Conservation (phyloP, 2,888 invertebrate genomes). For the Cataglyphis rosenhaueri region DNA sequence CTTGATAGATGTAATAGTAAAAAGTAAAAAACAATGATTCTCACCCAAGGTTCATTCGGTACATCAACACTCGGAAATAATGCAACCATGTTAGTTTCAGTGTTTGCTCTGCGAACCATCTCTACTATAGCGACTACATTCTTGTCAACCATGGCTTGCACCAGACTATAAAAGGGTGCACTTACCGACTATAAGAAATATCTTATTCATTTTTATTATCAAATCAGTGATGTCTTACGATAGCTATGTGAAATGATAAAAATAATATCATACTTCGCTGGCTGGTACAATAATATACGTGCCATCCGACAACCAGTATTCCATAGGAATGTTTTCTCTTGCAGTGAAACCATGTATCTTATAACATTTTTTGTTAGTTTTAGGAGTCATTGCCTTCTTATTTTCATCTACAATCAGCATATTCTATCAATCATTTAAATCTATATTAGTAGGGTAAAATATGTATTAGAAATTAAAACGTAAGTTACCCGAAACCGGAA, state of each 20-base stretch:
- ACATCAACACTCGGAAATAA: slow-evolving; percentile 71
- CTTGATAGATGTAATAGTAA: neutral
- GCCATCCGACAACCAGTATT: slow-evolving; percentile 47
- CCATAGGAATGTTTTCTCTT: slow-evolving; percentile 51
- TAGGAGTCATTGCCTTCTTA: slow-evolving; percentile 45
- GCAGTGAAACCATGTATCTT: slow-evolving; percentile 58
- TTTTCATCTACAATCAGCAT: slow-evolving; percentile 47
- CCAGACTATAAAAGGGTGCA: slow-evolving; percentile 72
- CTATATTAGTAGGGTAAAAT: neutral
- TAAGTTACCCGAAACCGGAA: slow-evolving; percentile 68
- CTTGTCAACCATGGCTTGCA: slow-evolving; percentile 70
- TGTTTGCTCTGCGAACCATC: slow-evolving; percentile 62
- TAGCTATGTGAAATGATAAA: neutral
- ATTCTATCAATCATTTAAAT: neutral
- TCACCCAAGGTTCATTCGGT: slow-evolving; percentile 74
- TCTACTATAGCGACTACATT: slow-evolving; percentile 73
- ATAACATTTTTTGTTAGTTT: slow-evolving; percentile 50
- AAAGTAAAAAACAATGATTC: neutral
- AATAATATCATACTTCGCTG: neutral
- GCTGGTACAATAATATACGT: slow-evolving; percentile 61
- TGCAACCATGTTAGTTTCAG: slow-evolving; percentile 69
- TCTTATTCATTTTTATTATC: neutral
- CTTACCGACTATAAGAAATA: slow-evolving; percentile 10
- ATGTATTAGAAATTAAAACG: neutral
- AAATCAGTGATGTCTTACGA: neutral